Base-by-base conservation (phyloP, 2,888 invertebrate species). In the Cartodere bifasciata region DNA sequence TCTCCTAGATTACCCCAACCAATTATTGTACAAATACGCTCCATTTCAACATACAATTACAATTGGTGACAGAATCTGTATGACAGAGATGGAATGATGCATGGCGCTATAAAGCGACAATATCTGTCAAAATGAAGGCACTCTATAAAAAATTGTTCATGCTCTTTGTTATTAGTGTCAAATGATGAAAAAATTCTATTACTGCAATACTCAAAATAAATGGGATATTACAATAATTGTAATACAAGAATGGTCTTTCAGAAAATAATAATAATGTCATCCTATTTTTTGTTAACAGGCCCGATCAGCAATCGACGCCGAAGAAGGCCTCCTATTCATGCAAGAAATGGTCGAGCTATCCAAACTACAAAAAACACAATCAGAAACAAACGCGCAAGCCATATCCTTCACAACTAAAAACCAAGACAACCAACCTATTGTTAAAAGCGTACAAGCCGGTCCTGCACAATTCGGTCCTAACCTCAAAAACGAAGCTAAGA, bases 341-440 rank as follows among this genome's bases (percentile, higher is more conserved):
- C 85, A 88, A 50, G 95, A 97, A 63, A 92, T 97, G 88, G 74
- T 90, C 2, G 86, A 90, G 52, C 64, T 91, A 42, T 86, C 87
- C 29, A 82, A 83, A 44, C 61, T 78, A 37, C 74, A 83, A 50
- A 52, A 64, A 0, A 64, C 66, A 35, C 64, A 67, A 40, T 53
- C 65, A 2, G 78, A 78, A 36, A 63, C 66, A 1, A 55, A 63
- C 11, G 67, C 72, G 2, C 67, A 67, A 56, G 64, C 53, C 41
- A 72, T 56, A 42, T 59, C 50, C 36, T 63, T 53, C 57, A 60
- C 46, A 37, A 49, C 53, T 24, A 60, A 56, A 37, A 56, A 59
- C 32, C 52, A 49, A 1, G 42, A 42, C 12, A 35, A 38, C 10
- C 47, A 48, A 17, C 43, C 41, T 6, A 29, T 50, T 13, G 20